phyloP scores from a whole-genome alignment of 2,797 vertebrate genomes.

The Falco concolor region DNA sequence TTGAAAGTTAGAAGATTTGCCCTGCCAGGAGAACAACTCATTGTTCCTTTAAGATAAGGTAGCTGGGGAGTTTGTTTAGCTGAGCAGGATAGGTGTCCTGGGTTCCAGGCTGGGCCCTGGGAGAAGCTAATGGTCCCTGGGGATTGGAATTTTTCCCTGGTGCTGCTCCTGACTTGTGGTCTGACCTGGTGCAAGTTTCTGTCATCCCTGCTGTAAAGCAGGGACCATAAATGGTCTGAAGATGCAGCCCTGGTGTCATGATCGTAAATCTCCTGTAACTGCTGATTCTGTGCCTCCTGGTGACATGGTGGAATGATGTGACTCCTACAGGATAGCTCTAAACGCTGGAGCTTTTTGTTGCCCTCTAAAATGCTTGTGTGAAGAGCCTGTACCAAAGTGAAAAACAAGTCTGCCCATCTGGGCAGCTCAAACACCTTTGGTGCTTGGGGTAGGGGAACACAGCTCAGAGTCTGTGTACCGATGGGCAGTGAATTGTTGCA shows the following conservation, averaged over 20 bases:
- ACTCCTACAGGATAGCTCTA: not conserved
- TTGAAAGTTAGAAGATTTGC: constrained; percentile 22
- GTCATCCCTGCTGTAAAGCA: not conserved
- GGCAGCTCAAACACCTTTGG: not conserved
- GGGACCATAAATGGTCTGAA: not conserved
- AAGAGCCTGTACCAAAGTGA: not conserved
- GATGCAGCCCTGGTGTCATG: not conserved
- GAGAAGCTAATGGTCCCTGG: not conserved
- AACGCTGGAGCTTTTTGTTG: not conserved
- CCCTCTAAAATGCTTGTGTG: not conserved
- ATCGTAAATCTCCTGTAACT: not conserved
- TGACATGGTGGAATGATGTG: not conserved
- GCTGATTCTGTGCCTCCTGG: not conserved
- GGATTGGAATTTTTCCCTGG: not conserved
- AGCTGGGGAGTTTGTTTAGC: not conserved
- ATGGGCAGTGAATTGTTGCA: not conserved
- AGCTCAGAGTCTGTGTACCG: not conserved
- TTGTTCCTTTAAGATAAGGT: not conserved
- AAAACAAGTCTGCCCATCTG: not conserved
- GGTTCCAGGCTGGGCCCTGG: not conserved
- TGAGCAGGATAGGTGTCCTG: not conserved
- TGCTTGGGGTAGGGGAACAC: not conserved
- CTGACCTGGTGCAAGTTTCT: not conserved
- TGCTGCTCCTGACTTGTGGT: not conserved
- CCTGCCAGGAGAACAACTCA: not conserved